Conservation (phyloP, 2,888 invertebrate genomes). For the Suillia variegata region DNA sequence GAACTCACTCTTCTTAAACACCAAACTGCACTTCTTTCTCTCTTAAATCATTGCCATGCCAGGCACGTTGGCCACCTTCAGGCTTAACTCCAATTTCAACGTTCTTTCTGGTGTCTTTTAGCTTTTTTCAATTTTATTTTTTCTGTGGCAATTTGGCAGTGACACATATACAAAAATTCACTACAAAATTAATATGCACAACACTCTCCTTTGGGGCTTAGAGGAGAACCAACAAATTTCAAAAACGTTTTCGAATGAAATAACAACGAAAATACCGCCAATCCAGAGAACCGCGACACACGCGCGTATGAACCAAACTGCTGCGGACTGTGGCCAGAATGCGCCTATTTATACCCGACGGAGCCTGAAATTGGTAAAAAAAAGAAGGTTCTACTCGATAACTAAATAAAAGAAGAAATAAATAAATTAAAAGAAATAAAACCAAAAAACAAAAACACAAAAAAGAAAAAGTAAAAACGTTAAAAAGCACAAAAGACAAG, state of each 20-base stretch:
- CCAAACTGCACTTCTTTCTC: not conserved
- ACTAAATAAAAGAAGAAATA: too few relatives aligned
- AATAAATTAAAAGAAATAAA: too few relatives aligned
- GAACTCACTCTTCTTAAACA: conserved; percentile 6
- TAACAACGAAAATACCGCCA: not conserved
- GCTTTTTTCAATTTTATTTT: not conserved
- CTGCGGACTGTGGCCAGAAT: conserved; percentile 37
- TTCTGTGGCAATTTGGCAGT: conserved; percentile 9
- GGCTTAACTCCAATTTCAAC: not conserved
- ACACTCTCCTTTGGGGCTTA: too few relatives aligned
- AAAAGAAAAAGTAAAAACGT: conserved; percentile 7
- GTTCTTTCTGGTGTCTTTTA: not conserved
- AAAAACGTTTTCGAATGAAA: not conserved
- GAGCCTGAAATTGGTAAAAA: conserved; percentile 22
- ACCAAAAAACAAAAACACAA: conserved; percentile 24
- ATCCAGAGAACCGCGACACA: conserved; percentile 29
- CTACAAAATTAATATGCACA: not conserved
- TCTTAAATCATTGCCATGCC: conserved; percentile 18
- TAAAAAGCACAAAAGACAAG: not conserved
- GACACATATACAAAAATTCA: conserved; percentile 17
- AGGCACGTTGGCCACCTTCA: conserved; percentile 5
- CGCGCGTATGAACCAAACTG: conserved; percentile 48
- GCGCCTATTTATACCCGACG: conserved; percentile 44
- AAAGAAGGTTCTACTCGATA: too few relatives aligned
- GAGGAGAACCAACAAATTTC: not conserved